Evolutionary conservation across 2,113 vertebrate species (phyloP).

Genomic region (Monarcha castaneiventris): DNA sequence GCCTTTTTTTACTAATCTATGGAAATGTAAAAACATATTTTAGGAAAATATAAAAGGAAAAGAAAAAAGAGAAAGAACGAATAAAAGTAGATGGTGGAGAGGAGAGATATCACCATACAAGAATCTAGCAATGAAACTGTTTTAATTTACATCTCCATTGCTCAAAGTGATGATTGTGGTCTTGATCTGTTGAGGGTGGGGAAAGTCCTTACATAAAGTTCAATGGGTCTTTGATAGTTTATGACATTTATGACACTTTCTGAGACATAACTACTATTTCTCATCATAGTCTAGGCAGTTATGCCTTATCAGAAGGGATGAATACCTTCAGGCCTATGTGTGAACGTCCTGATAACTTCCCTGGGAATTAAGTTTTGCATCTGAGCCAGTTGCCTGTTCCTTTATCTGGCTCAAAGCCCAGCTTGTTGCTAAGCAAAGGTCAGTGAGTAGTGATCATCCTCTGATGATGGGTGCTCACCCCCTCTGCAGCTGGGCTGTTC

Average conservation of each 20-base stretch:
- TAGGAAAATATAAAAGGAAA: background rate
- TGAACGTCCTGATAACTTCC: background rate
- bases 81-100: background rate
- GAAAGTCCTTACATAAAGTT: background rate
- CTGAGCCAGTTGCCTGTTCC: background rate
- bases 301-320: background rate
- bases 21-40: background rate
- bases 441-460: background rate
- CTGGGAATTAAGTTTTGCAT: background rate
- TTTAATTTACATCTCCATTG: background rate
- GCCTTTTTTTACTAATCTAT: background rate
- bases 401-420: background rate
- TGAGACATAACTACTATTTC: background rate
- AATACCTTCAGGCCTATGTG: background rate
- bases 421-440: background rate
- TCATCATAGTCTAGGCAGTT: background rate
- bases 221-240: background rate
- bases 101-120: accelerated
- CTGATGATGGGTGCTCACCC: background rate
- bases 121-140: background rate
- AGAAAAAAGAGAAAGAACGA: background rate
- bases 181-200: too few species aligned
- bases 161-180: background rate
- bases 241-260: background rate
- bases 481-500: background rate